A percentile compares a stretch with the other conserved stretches of the same genome.
Evolutionary conservation across 1,140 invertebrate species (phyloP).

Genomic region (Glossosoma conforme): DNA sequence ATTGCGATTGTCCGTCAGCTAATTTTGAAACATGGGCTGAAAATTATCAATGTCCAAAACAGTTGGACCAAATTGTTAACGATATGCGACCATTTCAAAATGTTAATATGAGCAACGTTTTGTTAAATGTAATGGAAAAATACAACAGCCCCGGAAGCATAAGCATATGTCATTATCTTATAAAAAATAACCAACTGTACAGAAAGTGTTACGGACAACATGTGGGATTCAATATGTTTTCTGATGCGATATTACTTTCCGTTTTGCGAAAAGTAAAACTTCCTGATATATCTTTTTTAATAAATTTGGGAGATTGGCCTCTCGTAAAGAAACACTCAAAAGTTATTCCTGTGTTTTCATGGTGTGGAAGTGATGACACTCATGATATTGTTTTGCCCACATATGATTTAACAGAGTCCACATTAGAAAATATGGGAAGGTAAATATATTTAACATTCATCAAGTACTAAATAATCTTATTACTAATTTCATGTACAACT

Average conservation of each 20-base stretch:
- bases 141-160: conserved; percentile 72
- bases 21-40: conserved; percentile 63
- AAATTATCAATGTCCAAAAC: conserved; percentile 60
- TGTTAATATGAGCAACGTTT: conserved; percentile 67
- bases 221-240: conserved; percentile 95
- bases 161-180: conserved; percentile 87
- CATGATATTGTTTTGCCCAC: conserved; percentile 92
- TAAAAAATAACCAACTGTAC: conserved; percentile 83
- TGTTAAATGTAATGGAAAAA: conserved; percentile 55
- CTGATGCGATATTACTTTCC: conserved; percentile 83
- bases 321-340: conserved; percentile 54
- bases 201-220: conserved; percentile 89
- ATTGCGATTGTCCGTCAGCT: conserved; percentile 76
- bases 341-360: conserved; percentile 86
- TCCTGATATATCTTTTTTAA: conserved; percentile 86
- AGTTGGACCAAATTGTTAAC: conserved; percentile 65
- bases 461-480: not conserved
- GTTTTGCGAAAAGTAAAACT: conserved; percentile 75
- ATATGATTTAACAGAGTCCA: conserved; percentile 90
- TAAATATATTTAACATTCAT: conserved; percentile 35
- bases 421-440: conserved; percentile 87
- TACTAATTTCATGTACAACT: not conserved
- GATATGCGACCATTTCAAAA: conserved; percentile 68
- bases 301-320: conserved; percentile 96
- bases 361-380: conserved; percentile 85